Conservation (phyloP, 2,888 invertebrate genomes). For the Cryptocephalus moraei region DNA sequence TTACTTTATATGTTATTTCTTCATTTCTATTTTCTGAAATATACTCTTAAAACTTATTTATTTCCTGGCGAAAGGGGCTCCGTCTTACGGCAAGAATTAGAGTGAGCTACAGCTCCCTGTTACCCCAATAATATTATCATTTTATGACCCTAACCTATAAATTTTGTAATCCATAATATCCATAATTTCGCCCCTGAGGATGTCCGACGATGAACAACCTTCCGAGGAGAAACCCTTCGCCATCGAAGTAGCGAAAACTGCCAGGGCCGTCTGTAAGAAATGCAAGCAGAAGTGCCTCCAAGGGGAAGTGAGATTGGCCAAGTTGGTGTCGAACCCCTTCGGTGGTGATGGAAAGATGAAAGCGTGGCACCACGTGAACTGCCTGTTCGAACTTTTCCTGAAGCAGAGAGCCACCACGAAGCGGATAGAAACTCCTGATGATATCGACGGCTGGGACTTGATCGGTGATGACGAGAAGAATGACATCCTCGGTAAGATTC, state of each 20-base stretch:
- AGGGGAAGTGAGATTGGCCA: conserved; percentile 66
- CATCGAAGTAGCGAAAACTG: conserved; percentile 71
- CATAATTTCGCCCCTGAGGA: conserved; percentile 10
- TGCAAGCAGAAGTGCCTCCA: conserved; percentile 71
- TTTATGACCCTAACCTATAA: too few species aligned
- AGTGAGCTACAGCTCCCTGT: too few species aligned
- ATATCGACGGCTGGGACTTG: conserved; percentile 66
- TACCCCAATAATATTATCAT: too few species aligned
- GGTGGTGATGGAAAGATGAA: conserved; percentile 61
- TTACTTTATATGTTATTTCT: too few species aligned
- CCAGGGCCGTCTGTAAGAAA: conserved; percentile 74
- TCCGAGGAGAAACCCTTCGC: conserved; percentile 49
- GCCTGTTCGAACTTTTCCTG: conserved; percentile 68
- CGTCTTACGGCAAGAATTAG: too few species aligned
- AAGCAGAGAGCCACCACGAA: conserved; percentile 74
- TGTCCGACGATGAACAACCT: conserved; percentile 32
- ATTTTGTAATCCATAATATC: too few species aligned
- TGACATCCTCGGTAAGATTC: conserved; percentile 50
- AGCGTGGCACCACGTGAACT: conserved; percentile 71
- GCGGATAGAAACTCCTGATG: conserved; percentile 65
- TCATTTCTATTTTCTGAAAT: too few species aligned
- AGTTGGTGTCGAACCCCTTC: conserved; percentile 69
- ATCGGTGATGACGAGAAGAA: conserved; percentile 58
- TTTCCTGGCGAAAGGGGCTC: too few species aligned
- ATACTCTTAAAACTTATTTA: too few species aligned